These are phyloP conservation scores for Conus canariensis DNA, from an alignment of 2,888 invertebrate genomes.

Conservation along the genomic window DNA sequence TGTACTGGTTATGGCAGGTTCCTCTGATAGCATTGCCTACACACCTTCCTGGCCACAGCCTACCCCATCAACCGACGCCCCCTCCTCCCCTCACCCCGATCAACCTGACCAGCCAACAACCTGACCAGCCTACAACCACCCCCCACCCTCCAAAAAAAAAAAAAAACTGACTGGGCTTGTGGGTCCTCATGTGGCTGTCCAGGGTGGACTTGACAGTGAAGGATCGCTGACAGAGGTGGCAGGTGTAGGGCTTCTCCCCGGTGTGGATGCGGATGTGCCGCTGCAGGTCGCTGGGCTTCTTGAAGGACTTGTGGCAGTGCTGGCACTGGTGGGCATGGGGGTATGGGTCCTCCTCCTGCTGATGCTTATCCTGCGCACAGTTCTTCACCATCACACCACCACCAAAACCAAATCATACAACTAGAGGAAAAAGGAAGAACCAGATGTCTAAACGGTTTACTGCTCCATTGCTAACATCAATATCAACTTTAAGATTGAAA, in stretches of 20 bases:
- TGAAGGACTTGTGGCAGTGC: constrained; percentile 78
- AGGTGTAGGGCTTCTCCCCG: constrained; percentile 80
- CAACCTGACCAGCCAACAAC: too few species aligned
- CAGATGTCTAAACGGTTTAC: too few species aligned
- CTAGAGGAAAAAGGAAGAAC: neutral
- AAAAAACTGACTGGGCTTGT: constrained; percentile 60
- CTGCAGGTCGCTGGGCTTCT: constrained; percentile 79
- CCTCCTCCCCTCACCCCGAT: too few species aligned
- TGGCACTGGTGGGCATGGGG: constrained; percentile 74
- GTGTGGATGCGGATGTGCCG: constrained; percentile 80
- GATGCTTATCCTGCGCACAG: constrained; percentile 2
- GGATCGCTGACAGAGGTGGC: constrained; percentile 74
- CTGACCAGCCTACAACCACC: too few species aligned
- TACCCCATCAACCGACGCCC: too few species aligned
- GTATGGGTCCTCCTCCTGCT: neutral
- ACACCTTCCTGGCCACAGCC: too few species aligned
- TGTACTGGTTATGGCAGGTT: too few species aligned
- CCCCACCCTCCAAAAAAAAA: too few species aligned
- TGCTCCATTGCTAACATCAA: too few species aligned
- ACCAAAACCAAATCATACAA: too few species aligned
- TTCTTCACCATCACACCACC: neutral
- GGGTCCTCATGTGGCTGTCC: constrained; percentile 79
- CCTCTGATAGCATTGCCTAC: too few species aligned
- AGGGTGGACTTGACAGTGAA: constrained; percentile 86
- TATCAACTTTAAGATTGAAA: too few species aligned